Evolutionary conservation across 92 coral and sea anemone genomes (phyloP).

Genomic region (Epizoanthus ramosus): DNA sequence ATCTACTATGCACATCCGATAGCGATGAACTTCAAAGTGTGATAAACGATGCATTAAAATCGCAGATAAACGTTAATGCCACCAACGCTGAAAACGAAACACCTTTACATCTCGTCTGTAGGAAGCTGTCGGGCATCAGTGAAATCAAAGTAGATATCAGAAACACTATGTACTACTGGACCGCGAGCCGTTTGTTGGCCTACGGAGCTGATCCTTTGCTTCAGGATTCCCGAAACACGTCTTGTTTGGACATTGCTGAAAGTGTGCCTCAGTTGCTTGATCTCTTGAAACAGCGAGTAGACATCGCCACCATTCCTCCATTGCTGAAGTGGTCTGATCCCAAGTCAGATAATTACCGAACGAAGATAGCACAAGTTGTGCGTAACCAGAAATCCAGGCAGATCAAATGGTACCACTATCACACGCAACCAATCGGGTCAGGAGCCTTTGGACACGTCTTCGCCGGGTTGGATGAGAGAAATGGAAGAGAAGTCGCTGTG

Average conservation of each 20-base stretch:
- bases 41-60: not conserved
- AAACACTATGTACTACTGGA: not conserved
- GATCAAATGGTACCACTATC: constrained; percentile 7
- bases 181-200: constrained; percentile 5
- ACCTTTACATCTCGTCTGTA: constrained; percentile 16
- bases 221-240: not conserved
- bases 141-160: not conserved
- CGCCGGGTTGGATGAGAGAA: constrained; percentile 29
- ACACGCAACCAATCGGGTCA: not conserved
- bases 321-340: constrained; percentile 28
- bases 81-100: not conserved
- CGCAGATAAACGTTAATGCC: not conserved
- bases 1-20: not conserved
- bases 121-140: not conserved
- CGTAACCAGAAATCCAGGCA: not conserved
- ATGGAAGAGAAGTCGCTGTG: constrained; percentile 33
- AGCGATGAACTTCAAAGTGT: not conserved
- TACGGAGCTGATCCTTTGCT: constrained; percentile 4
- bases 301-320: not conserved
- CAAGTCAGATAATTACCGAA: not conserved
- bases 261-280: not conserved
- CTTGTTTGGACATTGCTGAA: constrained; percentile 12
- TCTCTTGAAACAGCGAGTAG: constrained; percentile 5
- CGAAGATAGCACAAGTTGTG: constrained; percentile 18
- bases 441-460: constrained; percentile 31